A percentile compares a stretch with the other conserved stretches of the same genome.
Evolutionary conservation across 2,113 vertebrate genomes (phyloP).

Genomic region (Leptobrachium leishanense): DNA sequence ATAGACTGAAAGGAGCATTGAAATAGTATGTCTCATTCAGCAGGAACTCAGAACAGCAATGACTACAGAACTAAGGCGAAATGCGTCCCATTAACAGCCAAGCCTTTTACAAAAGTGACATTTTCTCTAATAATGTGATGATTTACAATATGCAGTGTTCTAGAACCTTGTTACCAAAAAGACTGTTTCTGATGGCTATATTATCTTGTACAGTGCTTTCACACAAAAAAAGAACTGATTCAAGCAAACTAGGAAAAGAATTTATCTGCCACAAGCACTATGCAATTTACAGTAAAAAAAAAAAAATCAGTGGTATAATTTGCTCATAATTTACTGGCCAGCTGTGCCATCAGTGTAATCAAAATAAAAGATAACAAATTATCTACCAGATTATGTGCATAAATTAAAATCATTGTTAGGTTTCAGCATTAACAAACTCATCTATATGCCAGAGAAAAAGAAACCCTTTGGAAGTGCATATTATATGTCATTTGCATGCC

Average conservation of each 20-base stretch:
- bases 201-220: too few relatives aligned
- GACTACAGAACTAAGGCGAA: too few relatives aligned
- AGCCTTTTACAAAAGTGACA: too few relatives aligned
- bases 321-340: constrained; percentile 43
- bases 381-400: constrained; percentile 44
- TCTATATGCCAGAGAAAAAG: constrained; percentile 12
- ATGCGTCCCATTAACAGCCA: too few relatives aligned
- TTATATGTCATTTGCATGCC: constrained; percentile 7
- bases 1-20: too few relatives aligned
- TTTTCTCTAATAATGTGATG: too few relatives aligned
- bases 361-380: constrained; percentile 39
- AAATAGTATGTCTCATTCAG: too few relatives aligned
- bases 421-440: constrained; percentile 24
- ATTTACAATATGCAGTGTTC: too few relatives aligned
- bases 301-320: constrained; percentile 26
- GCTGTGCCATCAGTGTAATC: constrained; percentile 42
- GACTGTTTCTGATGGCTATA: too few relatives aligned
- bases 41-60: too few relatives aligned
- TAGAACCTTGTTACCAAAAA: too few relatives aligned
- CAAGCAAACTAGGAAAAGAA: background rate
- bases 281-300: constrained; percentile 40
- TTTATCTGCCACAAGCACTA: constrained; percentile 11
- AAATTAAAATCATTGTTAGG: constrained; percentile 41
- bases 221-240: too few relatives aligned
- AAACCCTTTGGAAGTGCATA: background rate